Base-by-base conservation (phyloP, 2,113 vertebrate genomes). In the Nipponia nippon region DNA sequence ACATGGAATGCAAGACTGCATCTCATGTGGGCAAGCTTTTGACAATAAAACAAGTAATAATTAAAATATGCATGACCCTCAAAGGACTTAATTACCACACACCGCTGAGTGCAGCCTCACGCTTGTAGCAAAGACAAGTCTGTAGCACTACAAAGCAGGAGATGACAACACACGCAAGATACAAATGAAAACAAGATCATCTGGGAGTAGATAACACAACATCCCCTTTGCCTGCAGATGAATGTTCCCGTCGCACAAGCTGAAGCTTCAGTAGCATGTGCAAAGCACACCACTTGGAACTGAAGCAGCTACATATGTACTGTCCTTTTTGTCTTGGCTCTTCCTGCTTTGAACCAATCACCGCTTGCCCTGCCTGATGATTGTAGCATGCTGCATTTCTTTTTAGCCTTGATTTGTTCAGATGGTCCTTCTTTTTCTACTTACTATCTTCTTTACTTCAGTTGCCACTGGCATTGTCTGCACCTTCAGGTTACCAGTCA, bases 11-110 rank as follows among this genome's bases (percentile, higher is more conserved):
- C 42, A 70, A 90, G 80, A 47, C 76, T 91, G 59, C 77, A 88
- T 79, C 73, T 96, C 82, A 92, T 85, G 89, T 93, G 94, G 95
- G 83, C 80, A 91, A 93, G 56, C 49, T 82, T 94, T 94, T 53
- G 89, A 69, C 83, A 71, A 77, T 34, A 59, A 92, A 87, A 91
- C 27, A 82, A 95, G 49, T 46, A 38, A 55, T 85, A 93, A 95
- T 97, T 96, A 90, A 95, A 97, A 95, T 89, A 95, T 69, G 76
- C 80, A 78, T 82, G 72, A 40, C 59, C 62, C 86, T 96, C 76
- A 90, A 76, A 96, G 56, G 52, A 20, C 34, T 97, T 87, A 84
- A 95, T 95, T 91, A 67, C 32, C 52, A 38, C 49, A 77, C 42
- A 44, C 71, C 95, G 93, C 95, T 66, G 71, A 61, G 66, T 46